phyloP scores from a whole-genome alignment of 1,140 invertebrate genomes.

The Psix sp. region DNA sequence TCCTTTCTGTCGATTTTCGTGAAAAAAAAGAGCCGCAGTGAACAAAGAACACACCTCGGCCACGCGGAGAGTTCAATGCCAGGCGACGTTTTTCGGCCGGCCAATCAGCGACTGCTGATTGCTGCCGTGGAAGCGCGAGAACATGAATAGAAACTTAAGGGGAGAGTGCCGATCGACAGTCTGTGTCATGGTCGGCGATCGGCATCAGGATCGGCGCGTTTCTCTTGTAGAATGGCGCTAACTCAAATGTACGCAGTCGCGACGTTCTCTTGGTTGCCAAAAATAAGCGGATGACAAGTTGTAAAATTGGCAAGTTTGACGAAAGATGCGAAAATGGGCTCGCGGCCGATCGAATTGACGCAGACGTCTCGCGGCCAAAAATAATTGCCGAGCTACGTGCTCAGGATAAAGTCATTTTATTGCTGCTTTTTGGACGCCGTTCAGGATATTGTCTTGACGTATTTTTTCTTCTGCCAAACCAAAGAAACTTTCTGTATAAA shows the following conservation, averaged over 20 bases:
- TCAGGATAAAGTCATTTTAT: conserved; percentile 1
- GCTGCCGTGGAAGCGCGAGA: not conserved
- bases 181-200: conserved; percentile 56
- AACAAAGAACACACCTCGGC: not conserved
- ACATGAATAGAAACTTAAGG: conserved; percentile 51
- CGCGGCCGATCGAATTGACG: conserved; percentile 18
- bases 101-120: conserved; percentile 1
- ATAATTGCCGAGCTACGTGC: conserved; percentile 27
- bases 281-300: conserved; percentile 46
- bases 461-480: no score
- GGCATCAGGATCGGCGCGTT: conserved; percentile 46
- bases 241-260: no score
- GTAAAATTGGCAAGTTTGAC: conserved; percentile 41
- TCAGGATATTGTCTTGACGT: no score
- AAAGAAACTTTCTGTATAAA: no score
- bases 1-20: no score
- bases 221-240: no score
- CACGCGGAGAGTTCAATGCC: conserved; percentile 55
- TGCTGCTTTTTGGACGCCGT: no score
- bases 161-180: conserved; percentile 36
- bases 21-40: not conserved
- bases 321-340: conserved; percentile 16
- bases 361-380: conserved; percentile 16
- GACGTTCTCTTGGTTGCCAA: conserved; percentile 22
- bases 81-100: conserved; percentile 33